A percentile compares a stretch with the other conserved stretches of the same genome.
phyloP scores from a whole-genome alignment of 2,888 invertebrate genomes.

The Diaphora mendica region DNA sequence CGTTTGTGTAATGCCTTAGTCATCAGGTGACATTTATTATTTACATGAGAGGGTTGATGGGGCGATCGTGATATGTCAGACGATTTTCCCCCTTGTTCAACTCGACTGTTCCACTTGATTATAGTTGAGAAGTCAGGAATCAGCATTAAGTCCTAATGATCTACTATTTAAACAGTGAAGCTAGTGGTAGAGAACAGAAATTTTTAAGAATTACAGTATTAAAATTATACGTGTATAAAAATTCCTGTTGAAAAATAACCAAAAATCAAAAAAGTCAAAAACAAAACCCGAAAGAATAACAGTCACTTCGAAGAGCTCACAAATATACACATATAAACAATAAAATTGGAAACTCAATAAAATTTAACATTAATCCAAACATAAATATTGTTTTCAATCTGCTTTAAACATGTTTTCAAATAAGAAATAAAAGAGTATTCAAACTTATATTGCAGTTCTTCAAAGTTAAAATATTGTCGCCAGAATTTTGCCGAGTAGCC shows the following conservation, averaged over 20 bases:
- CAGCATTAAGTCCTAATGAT: too few relatives aligned
- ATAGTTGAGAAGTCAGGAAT: too few relatives aligned
- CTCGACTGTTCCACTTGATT: too few relatives aligned
- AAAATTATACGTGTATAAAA: neutral
- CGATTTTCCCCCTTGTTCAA: too few relatives aligned
- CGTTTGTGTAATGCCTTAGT: too few relatives aligned
- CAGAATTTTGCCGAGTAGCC: conserved; percentile 23
- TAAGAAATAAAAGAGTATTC: conserved; percentile 31
- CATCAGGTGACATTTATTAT: too few relatives aligned
- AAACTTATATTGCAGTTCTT: conserved; percentile 37
- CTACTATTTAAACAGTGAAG: too few relatives aligned
- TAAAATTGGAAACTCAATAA: neutral
- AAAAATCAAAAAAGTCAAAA: neutral
- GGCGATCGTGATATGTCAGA: too few relatives aligned
- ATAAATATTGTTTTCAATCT: conserved; percentile 18
- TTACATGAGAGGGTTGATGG: too few relatives aligned
- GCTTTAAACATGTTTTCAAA: conserved; percentile 31
- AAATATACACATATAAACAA: neutral
- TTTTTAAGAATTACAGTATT: too few relatives aligned
- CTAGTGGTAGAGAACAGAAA: too few relatives aligned
- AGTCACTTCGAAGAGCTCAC: neutral
- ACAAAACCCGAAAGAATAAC: neutral
- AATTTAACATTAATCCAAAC: neutral
- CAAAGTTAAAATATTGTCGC: conserved; percentile 41
- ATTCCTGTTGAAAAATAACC: neutral